Percentiles rank a stretch among this genome's conserved stretches.
These are phyloP conservation scores for Otis tarda DNA, from an alignment of 2,113 vertebrate species.

Conservation along the genomic window DNA sequence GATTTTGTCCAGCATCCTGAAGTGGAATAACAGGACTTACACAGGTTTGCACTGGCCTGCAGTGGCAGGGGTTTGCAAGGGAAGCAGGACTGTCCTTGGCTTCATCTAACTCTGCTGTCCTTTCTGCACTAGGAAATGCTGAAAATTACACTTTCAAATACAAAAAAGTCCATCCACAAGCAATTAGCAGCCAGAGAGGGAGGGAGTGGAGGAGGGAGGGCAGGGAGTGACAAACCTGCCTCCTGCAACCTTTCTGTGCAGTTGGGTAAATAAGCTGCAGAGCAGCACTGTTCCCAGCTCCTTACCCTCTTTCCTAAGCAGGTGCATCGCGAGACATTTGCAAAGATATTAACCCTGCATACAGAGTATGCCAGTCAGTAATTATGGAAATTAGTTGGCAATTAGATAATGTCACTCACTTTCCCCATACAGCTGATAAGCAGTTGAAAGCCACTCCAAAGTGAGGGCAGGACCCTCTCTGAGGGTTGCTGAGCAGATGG, in stretches of 20 bases:
- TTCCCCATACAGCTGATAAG: slow-evolving; percentile 53
- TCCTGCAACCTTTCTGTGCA: not conserved
- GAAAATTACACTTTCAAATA: slow-evolving; percentile 2
- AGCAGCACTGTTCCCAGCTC: not conserved
- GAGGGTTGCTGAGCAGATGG: not conserved
- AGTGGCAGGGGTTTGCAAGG: not conserved
- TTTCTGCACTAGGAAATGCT: not conserved
- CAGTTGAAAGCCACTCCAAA: slow-evolving; percentile 42
- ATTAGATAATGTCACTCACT: slow-evolving; percentile 78
- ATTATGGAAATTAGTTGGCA: slow-evolving; percentile 77
- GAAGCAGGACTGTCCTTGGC: not conserved
- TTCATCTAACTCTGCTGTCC: not conserved
- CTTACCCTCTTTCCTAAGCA: slow-evolving; percentile 23
- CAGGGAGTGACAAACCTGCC: not conserved
- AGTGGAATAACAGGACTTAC: not conserved
- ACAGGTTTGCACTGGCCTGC: not conserved
- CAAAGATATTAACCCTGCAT: slow-evolving; percentile 63
- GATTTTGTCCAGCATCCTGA: not conserved
- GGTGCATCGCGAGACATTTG: slow-evolving; percentile 44
- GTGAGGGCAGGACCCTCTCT: not conserved
- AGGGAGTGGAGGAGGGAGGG: not conserved
- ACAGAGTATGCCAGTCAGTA: slow-evolving; percentile 62
- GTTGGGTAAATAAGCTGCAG: not conserved
- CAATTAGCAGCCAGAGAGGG: not conserved
- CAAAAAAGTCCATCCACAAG: not conserved